Base-by-base conservation (phyloP, 2,888 invertebrate genomes). In the Dynastes hyllus region DNA sequence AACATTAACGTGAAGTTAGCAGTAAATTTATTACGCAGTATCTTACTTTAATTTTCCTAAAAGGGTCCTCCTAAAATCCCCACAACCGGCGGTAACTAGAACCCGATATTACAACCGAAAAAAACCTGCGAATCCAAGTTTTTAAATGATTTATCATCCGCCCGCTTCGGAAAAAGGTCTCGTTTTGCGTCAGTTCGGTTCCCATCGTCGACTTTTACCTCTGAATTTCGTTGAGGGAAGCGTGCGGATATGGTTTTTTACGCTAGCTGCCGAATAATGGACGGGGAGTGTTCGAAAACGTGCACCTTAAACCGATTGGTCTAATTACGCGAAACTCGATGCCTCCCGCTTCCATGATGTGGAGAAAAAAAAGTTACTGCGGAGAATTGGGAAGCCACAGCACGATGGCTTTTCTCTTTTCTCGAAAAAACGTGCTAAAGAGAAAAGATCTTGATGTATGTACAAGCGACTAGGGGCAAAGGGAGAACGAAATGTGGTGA, bases 271-370 rank as follows among this genome's bases (percentile, higher is more conserved):
- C 77, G 81, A 83, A 80, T 83, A 83, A 22, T 22, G 22, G 22
- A 22, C 22, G 22, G 22, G 82, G 80, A 82, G 82, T 81, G 80
- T 78, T 77, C 16, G 76, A 11, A 79, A 83, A 84, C 83, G 65
- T 32, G 80, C 78, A 79, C 77, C 77, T 82, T 80, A 78, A 81
- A 83, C 82, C 81, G 82, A 84, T 84, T 83, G 84, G 81, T 83
- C 83, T 84, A 83, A 84, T 84, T 84, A 83, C 65, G 27, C 63
- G 63, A 65, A 53, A 16, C 63, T 29, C 63, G 63, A 65, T 22
- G 1, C 40, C 32, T 37, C 13, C 5, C 40, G 32, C 65, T 37
- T 65, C 65, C n/a, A n/a, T n/a, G n/a, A 65, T 2, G 32, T 37
- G 11, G 69, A 77, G 29, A 40, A 61, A 45, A 53, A 13, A 16